Conservation (phyloP, 1,140 invertebrate species). For the Trypoxylus dichotomus region DNA sequence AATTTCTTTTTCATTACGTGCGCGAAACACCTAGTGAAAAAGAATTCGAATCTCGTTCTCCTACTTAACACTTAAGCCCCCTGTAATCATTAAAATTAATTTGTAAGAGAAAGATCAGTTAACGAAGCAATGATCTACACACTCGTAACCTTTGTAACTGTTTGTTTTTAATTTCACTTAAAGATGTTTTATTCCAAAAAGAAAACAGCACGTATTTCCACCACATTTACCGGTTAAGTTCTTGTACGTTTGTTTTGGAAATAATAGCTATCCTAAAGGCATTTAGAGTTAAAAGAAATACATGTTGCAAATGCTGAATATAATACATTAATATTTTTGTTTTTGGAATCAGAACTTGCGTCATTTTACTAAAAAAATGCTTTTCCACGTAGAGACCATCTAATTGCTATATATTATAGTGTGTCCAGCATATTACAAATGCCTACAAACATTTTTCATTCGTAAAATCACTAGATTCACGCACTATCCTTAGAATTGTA, state of each 20-base stretch:
- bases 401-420: background rate
- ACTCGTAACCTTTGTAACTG: background rate
- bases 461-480: background rate
- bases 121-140: background rate
- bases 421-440: background rate
- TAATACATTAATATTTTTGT: background rate
- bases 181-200: background rate
- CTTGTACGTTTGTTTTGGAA: background rate
- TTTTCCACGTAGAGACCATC: background rate
- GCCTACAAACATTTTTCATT: background rate
- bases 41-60: slow-evolving; percentile 39
- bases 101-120: background rate
- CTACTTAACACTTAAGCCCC: slow-evolving; percentile 5
- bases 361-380: background rate
- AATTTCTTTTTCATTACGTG: slow-evolving; percentile 45
- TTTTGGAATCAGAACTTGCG: background rate
- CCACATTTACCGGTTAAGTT: background rate
- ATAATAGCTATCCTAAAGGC: background rate
- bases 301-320: background rate
- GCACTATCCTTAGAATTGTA: background rate
- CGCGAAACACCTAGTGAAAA: slow-evolving; percentile 44
- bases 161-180: background rate
- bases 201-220: background rate
- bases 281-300: background rate
- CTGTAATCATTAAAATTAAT: slow-evolving; percentile 14